Conservation (phyloP, 2,888 invertebrate genomes). For the Microctonus aethiopoides region DNA sequence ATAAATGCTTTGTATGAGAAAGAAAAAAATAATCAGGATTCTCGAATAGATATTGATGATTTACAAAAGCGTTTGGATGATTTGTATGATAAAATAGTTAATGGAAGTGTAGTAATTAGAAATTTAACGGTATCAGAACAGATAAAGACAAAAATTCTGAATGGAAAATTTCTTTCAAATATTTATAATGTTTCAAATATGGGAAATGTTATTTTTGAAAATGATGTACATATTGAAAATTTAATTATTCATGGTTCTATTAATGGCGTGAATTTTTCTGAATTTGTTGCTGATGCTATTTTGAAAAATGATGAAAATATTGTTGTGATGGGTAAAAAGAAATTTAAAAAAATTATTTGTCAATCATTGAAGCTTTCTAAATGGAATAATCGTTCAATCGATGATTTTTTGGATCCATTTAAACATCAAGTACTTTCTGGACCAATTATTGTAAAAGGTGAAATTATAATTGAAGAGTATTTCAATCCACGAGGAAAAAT, state of each 20-base stretch:
- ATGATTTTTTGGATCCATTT: slow-evolving; percentile 45
- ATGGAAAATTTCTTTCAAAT: slow-evolving; percentile 41
- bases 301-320: slow-evolving; percentile 48
- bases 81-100: slow-evolving; percentile 38
- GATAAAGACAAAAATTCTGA: slow-evolving; percentile 56
- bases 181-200: slow-evolving; percentile 38
- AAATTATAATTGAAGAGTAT: slow-evolving; percentile 35
- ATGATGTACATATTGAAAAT: slow-evolving; percentile 43
- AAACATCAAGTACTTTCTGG: slow-evolving; percentile 50
- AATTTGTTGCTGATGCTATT: slow-evolving; percentile 46
- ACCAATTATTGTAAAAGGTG: slow-evolving; percentile 50
- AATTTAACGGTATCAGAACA: slow-evolving; percentile 51
- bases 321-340: slow-evolving; percentile 45
- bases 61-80: slow-evolving; percentile 29
- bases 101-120: slow-evolving; percentile 40
- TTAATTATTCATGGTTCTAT: slow-evolving; percentile 44
- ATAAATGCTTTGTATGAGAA: slow-evolving; percentile 32
- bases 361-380: slow-evolving; percentile 35
- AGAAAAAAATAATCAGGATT: slow-evolving; percentile 44
- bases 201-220: slow-evolving; percentile 43
- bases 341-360: slow-evolving; percentile 43
- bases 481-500: slow-evolving; percentile 49
- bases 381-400: slow-evolving; percentile 47
- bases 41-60: slow-evolving; percentile 39
- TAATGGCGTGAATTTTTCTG: slow-evolving; percentile 49